Conservation (phyloP, 2,888 invertebrate species). For the Melangyna quadrimaculata region DNA sequence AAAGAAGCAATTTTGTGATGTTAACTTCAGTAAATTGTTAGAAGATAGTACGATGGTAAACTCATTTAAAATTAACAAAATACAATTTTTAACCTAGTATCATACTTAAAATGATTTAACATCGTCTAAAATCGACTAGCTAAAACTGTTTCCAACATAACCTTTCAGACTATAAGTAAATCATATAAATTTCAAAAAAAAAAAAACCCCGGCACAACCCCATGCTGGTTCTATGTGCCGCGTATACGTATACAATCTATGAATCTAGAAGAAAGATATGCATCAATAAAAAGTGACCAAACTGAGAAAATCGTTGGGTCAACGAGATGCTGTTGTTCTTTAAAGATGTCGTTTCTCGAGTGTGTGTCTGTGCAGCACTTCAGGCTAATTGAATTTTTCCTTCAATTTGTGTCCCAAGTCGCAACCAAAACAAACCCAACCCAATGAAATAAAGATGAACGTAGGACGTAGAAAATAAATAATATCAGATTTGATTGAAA, state of each 20-base stretch:
- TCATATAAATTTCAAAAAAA: slow-evolving; percentile 26
- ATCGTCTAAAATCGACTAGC: too few species aligned
- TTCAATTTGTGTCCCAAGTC: slow-evolving; percentile 50
- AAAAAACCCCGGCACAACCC: slow-evolving; percentile 21
- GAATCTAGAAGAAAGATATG: slow-evolving; percentile 15
- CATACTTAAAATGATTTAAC: too few species aligned
- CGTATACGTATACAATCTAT: neutral
- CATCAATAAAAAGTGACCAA: slow-evolving; percentile 22
- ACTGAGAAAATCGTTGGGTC: slow-evolving; percentile 11
- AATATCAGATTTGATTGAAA: slow-evolving; percentile 43
- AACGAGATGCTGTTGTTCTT: slow-evolving; percentile 32
- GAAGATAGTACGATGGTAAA: too few species aligned
- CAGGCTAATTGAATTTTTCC: slow-evolving; percentile 70
- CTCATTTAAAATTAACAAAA: too few species aligned
- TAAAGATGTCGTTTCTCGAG: slow-evolving; percentile 12
- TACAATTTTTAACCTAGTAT: too few species aligned
- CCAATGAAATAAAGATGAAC: slow-evolving; percentile 1
- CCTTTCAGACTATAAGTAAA: neutral
- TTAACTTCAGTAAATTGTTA: too few species aligned
- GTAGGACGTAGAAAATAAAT: slow-evolving; percentile 45
- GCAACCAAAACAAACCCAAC: neutral
- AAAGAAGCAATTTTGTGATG: too few species aligned
- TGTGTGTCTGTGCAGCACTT: slow-evolving; percentile 30
- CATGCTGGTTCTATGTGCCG: slow-evolving; percentile 19
- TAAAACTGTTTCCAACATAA: neutral